A percentile compares a stretch with the other conserved stretches of the same genome.
phyloP scores from a whole-genome alignment of 2,113 vertebrate species.

The Ameiurus melas region DNA sequence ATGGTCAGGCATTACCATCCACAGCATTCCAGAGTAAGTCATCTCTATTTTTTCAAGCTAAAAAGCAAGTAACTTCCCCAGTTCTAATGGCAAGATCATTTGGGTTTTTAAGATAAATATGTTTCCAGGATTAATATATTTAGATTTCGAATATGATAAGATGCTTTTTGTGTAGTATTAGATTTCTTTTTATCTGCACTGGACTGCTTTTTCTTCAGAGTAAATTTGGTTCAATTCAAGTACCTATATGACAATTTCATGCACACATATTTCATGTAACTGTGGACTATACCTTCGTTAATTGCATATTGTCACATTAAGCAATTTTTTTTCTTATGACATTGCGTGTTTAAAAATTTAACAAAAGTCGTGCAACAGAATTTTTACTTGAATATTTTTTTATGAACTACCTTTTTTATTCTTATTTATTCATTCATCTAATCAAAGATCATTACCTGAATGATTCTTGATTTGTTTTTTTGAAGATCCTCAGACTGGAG shows the following conservation, averaged over 20 bases:
- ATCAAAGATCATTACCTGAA: not conserved
- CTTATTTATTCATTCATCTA: not conserved
- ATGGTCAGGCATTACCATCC: constrained; percentile 61
- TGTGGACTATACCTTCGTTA: not conserved
- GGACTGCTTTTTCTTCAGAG: not conserved
- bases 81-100: not conserved
- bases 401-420: not conserved
- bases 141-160: not conserved
- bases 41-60: not conserved
- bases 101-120: not conserved
- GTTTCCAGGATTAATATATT: not conserved
- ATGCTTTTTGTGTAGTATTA: not conserved
- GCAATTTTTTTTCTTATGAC: not conserved
- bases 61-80: not conserved
- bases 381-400: not conserved
- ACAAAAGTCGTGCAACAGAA: not conserved
- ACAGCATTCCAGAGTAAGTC: constrained; percentile 60
- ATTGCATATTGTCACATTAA: not conserved
- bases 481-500: constrained; percentile 73
- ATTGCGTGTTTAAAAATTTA: not conserved
- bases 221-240: not conserved
- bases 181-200: not conserved
- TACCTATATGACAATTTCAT: not conserved
- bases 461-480: not conserved
- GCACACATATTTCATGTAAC: too few species aligned